These are phyloP conservation scores for Lumbricus terrestris DNA, from an alignment of 2,888 invertebrate genomes.

Conservation along the genomic window DNA sequence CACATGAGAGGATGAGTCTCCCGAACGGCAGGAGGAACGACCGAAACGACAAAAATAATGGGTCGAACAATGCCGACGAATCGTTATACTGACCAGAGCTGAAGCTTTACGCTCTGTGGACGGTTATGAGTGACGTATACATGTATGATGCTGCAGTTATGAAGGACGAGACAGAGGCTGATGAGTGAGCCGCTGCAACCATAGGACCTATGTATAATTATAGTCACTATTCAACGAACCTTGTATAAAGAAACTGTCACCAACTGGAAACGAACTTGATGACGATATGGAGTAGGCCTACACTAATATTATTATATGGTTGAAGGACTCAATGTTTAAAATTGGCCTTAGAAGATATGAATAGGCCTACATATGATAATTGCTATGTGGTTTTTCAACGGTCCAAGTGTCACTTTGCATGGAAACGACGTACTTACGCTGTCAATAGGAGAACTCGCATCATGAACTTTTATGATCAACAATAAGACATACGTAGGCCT, in stretches of 20 bases:
- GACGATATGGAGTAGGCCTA: background rate
- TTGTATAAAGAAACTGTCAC: background rate
- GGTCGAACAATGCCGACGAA: background rate
- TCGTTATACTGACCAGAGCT: background rate
- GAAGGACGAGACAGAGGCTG: background rate
- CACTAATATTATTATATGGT: background rate
- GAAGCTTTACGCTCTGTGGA: background rate
- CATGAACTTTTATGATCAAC: too few species aligned
- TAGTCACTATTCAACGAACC: background rate
- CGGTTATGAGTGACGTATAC: background rate
- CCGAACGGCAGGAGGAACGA: background rate
- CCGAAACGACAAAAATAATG: background rate
- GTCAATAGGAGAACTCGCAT: background rate
- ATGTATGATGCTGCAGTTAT: background rate
- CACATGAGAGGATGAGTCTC: background rate
- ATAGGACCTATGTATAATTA: too few species aligned
- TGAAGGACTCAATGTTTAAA: background rate
- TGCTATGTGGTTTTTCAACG: background rate
- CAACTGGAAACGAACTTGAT: background rate
- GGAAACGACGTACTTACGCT: background rate
- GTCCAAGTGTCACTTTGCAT: background rate
- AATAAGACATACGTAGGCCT: too few species aligned
- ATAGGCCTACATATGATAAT: background rate
- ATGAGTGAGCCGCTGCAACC: background rate
- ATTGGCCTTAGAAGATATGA: background rate